phyloP scores from a whole-genome alignment of 2,797 vertebrate species.

The Dendrocincla fuliginosa region DNA sequence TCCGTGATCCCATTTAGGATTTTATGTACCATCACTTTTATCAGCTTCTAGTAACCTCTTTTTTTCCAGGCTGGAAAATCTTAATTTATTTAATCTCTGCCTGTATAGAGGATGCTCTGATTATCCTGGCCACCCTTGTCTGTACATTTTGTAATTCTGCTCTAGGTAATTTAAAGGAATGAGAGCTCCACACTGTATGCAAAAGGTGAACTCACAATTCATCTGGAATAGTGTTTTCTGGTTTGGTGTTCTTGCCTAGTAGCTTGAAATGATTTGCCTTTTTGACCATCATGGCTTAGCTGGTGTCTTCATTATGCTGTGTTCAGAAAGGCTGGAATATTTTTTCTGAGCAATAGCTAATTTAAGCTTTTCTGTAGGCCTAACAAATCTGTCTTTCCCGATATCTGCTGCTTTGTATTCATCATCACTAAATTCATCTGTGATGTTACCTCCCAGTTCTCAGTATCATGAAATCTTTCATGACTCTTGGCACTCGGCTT shows the following conservation, averaged over 20 bases:
- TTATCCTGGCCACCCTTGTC: neutral
- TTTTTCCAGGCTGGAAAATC: neutral
- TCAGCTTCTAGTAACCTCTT: neutral
- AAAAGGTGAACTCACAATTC: neutral
- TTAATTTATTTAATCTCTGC: neutral
- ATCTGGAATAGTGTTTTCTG: neutral
- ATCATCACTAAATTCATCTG: neutral
- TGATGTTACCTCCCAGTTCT: neutral
- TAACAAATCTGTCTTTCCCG: neutral
- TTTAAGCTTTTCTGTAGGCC: neutral
- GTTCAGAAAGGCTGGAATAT: neutral
- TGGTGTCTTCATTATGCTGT: neutral
- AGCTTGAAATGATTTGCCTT: neutral
- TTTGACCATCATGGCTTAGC: neutral
- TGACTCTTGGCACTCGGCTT: neutral
- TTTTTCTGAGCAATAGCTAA: neutral
- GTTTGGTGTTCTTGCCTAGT: neutral
- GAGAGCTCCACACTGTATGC: neutral
- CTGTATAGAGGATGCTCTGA: neutral
- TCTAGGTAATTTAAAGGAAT: neutral
- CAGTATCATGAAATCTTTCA: neutral
- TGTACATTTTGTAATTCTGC: neutral
- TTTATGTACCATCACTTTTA: neutral
- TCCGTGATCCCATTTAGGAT: neutral
- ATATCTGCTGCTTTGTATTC: neutral